These are phyloP conservation scores for Hoplostethus atlanticus DNA, from an alignment of 2,797 vertebrate species.

Conservation along the genomic window DNA sequence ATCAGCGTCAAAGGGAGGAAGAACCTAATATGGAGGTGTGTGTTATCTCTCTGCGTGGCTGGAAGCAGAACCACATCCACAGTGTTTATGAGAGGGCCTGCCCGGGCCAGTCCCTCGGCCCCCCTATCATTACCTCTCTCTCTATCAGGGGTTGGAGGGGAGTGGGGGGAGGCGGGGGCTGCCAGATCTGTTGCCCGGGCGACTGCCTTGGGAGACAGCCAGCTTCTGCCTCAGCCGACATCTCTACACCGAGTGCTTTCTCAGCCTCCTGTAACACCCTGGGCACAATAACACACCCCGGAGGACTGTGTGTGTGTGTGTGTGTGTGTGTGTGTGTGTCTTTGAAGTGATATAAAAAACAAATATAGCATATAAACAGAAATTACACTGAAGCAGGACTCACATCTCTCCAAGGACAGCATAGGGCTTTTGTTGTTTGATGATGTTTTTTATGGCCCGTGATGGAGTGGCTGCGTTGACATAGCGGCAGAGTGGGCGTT, in stretches of 20 bases:
- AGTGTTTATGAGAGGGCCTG: constrained; percentile 34
- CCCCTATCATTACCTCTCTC: constrained; percentile 28
- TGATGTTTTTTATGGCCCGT: constrained; percentile 32
- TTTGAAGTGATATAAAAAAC: not conserved
- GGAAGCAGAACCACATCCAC: constrained; percentile 40
- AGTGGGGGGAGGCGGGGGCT: constrained; percentile 1
- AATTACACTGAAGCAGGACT: constrained; percentile 34
- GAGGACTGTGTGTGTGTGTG: not conserved
- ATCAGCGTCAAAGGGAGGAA: constrained; percentile 25
- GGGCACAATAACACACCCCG: not conserved
- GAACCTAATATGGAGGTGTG: constrained; percentile 31
- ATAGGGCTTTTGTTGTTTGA: constrained; percentile 32
- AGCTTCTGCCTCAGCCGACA: constrained; percentile 7
- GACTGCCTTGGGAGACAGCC: not conserved
- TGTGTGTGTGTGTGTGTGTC: not conserved
- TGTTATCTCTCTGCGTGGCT: constrained; percentile 50
- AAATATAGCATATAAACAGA: not conserved
- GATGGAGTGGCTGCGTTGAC: constrained; percentile 33
- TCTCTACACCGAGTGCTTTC: not conserved
- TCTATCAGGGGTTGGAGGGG: not conserved
- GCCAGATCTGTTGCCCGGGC: constrained; percentile 2
- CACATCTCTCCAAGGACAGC: constrained; percentile 50
- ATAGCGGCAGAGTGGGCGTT: constrained; percentile 57
- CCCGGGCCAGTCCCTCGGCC: not conserved
- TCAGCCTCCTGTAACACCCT: not conserved